A percentile compares a stretch with the other conserved stretches of the same genome.
These are phyloP conservation scores for Ypsolopha scabrella DNA, from an alignment of 2,888 invertebrate species.

Conservation along the genomic window DNA sequence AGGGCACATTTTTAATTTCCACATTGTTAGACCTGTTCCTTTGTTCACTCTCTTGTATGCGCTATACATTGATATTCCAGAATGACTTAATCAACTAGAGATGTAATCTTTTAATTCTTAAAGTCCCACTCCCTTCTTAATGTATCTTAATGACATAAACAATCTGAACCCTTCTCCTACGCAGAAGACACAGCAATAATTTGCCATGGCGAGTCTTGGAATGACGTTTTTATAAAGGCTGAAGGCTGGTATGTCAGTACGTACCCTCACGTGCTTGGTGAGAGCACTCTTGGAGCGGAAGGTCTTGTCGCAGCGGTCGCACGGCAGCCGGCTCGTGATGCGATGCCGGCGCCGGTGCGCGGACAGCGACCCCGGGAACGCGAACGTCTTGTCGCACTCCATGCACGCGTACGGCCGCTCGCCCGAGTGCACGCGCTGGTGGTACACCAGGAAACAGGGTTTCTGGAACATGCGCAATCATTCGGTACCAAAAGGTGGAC, in stretches of 20 bases:
- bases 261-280: not conserved
- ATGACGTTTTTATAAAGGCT: too few species aligned
- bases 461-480: conserved; percentile 11
- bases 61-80: too few species aligned
- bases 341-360: not conserved
- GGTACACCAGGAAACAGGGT: conserved; percentile 22
- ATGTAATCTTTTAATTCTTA: too few species aligned
- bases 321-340: not conserved
- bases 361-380: not conserved
- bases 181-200: too few species aligned
- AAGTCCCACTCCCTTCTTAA: too few species aligned
- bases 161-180: too few species aligned
- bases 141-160: too few species aligned
- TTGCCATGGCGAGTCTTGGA: too few species aligned
- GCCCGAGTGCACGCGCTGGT: conserved; percentile 12
- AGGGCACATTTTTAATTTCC: too few species aligned
- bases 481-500: not conserved
- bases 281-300: not conserved
- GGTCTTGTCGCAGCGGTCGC: not conserved
- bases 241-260: not conserved
- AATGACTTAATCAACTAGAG: too few species aligned
- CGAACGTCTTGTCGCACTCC: conserved; percentile 3
- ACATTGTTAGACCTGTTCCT: too few species aligned
- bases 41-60: too few species aligned
- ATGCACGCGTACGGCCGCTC: conserved; percentile 6